Evolutionary conservation across 35 echinoderm and acorn worm species (phyloP).

Genomic region (Acanthaster planci): DNA sequence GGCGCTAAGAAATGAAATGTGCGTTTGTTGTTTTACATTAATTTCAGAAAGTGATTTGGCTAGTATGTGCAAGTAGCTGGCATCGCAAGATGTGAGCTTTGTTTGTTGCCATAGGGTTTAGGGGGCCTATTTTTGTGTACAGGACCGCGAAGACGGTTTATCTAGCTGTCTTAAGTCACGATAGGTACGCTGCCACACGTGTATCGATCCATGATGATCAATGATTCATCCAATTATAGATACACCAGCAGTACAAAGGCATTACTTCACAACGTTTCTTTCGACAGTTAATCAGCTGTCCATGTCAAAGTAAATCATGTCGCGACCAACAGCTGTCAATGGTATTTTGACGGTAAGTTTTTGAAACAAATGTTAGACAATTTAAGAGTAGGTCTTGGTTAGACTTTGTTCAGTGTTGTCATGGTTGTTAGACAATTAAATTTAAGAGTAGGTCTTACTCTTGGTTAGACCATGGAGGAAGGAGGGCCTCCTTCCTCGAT

Average conservation of each 20-base stretch:
- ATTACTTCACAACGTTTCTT: background rate
- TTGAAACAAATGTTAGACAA: background rate
- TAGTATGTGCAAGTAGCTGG: too few species aligned
- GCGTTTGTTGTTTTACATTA: too few species aligned
- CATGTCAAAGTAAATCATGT: background rate
- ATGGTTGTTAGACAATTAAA: too few species aligned
- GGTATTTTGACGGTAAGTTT: constrained; percentile 25
- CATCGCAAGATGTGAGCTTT: too few species aligned
- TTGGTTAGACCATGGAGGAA: too few species aligned
- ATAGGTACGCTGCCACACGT: background rate
- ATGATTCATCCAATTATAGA: background rate
- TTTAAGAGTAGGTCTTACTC: too few species aligned
- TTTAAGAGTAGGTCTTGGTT: too few species aligned
- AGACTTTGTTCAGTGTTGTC: too few species aligned
- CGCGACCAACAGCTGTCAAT: background rate
- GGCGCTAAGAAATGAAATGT: background rate
- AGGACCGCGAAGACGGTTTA: background rate
- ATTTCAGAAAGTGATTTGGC: too few species aligned
- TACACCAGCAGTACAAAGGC: background rate
- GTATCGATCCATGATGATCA: background rate
- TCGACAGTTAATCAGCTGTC: background rate
- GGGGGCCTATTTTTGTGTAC: too few species aligned
- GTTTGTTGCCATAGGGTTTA: too few species aligned
- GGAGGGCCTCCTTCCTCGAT: too few species aligned
- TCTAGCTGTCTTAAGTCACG: background rate